Conservation (phyloP, 2,797 vertebrate species). For the Helarctos malayanus region DNA sequence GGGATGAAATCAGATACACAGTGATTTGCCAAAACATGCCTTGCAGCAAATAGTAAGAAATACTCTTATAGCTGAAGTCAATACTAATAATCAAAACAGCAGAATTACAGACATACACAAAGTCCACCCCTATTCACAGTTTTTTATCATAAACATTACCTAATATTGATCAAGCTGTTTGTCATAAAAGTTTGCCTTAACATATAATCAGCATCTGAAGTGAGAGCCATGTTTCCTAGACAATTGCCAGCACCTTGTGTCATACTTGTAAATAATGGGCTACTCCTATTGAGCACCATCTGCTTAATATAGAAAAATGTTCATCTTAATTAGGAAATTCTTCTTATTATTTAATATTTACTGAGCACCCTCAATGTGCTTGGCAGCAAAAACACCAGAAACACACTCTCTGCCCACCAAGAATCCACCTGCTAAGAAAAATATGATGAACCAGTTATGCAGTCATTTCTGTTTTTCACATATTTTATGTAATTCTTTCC, state of each 20-base stretch:
- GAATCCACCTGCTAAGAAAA: constrained; percentile 71
- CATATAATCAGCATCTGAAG: constrained; percentile 74
- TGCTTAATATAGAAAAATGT: constrained; percentile 87
- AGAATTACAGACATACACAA: constrained; percentile 54
- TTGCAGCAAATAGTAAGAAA: constrained; percentile 77
- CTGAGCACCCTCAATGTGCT: constrained; percentile 76
- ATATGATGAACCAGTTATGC: background rate
- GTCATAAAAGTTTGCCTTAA: constrained; percentile 83
- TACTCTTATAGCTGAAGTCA: constrained; percentile 67
- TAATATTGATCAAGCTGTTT: constrained; percentile 83
- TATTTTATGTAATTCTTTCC: constrained; percentile 46
- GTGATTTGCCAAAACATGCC: constrained; percentile 65
- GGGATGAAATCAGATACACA: constrained; percentile 3
- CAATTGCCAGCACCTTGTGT: constrained; percentile 76
- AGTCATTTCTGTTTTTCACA: constrained; percentile 22
- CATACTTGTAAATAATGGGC: constrained; percentile 84
- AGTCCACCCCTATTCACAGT: constrained; percentile 67
- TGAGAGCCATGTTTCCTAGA: constrained; percentile 69
- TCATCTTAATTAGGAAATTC: constrained; percentile 88
- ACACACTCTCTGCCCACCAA: constrained; percentile 52
- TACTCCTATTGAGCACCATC: constrained; percentile 85
- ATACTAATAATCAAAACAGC: constrained; percentile 80
- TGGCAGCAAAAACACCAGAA: constrained; percentile 74
- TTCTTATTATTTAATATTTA: constrained; percentile 84
- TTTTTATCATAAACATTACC: constrained; percentile 85